A percentile compares a stretch with the other conserved stretches of the same genome.
Evolutionary conservation across 2,888 invertebrate species (phyloP).

Genomic region (Caenorhabditis becei): DNA sequence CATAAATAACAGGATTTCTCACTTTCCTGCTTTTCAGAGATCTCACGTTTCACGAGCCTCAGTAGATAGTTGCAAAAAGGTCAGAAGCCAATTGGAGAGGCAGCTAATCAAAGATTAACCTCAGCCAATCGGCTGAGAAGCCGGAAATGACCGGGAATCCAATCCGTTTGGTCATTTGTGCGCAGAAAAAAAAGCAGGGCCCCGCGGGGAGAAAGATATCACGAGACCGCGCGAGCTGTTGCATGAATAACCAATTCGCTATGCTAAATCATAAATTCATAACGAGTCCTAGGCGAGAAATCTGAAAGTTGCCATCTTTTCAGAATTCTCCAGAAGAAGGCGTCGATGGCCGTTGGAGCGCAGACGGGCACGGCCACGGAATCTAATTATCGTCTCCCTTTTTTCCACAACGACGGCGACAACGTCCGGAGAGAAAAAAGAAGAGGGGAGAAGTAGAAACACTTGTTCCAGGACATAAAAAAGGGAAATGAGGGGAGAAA

Average conservation of each 20-base stretch:
- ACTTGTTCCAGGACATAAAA: constrained; percentile 49
- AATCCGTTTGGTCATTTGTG: constrained; percentile 32
- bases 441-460: constrained; percentile 33
- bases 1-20: not conserved
- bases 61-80: not conserved
- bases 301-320: not conserved
- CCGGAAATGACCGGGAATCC: constrained; percentile 32
- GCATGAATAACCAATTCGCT: constrained; percentile 47
- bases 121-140: not conserved
- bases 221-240: constrained; percentile 21
- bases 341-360: constrained; percentile 9
- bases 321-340: constrained; percentile 15
- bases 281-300: constrained; percentile 3
- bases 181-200: constrained; percentile 1
- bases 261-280: constrained; percentile 48
- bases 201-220: constrained; percentile 17
- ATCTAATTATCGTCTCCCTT: constrained; percentile 44
- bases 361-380: constrained; percentile 23
- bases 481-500: constrained; percentile 18
- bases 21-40: not conserved
- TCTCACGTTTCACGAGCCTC: not conserved
- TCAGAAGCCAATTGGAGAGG: not conserved
- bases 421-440: not conserved
- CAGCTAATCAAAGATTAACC: constrained; percentile 15
- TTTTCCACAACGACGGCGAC: not conserved